Base-by-base conservation (phyloP, 2,888 invertebrate species). In the Heliconius charithonia region DNA sequence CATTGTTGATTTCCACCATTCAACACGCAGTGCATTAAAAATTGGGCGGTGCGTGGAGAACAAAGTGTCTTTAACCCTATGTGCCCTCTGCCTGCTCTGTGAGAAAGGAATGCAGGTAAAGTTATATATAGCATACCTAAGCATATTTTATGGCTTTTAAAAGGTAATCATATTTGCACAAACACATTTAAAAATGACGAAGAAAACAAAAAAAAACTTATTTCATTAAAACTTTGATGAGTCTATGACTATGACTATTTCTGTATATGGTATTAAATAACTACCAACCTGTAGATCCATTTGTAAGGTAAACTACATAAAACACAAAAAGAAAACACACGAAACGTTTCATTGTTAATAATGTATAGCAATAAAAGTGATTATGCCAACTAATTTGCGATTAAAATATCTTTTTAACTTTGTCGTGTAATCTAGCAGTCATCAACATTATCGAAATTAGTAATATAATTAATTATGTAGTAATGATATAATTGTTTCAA, bases 251-350 rank as follows among this genome's bases (percentile, higher is more conserved):
- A 37, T 70, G 22, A 56, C 22, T 56, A 22, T n/a, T 22, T 56
- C 22, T 27, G 27, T 29, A 71, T 27, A 29, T 27, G 12, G 19
- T 13, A 37, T 37, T 27, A 63, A 62, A 29, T 56, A 7, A 56
- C 4, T 12, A 63, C 74, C 13, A 62, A 74, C 74, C 74, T 74
- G 74, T 9, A n/a, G 63, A 74, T 63, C 27, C 62, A 59, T 41
- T 37, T 6, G 27, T 19, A 25, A 45, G 12, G 25, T 63, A 41
- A 74, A 74, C 25, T 2, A 2, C 19, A 45, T 22, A 16, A 63
- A 41, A 41, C 41, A 74, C 41, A 19, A 63, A 27, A 6, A 45
- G 22, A 63, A 63, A 27, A 27, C 74, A 63, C 27, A 74, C 2
- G 0, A 27, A 59, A 16, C n/a, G 32, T 37, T 27, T 41, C 74